Evolutionary conservation across 2,888 invertebrate species (phyloP).

Genomic region (Diplolepis rosae): DNA sequence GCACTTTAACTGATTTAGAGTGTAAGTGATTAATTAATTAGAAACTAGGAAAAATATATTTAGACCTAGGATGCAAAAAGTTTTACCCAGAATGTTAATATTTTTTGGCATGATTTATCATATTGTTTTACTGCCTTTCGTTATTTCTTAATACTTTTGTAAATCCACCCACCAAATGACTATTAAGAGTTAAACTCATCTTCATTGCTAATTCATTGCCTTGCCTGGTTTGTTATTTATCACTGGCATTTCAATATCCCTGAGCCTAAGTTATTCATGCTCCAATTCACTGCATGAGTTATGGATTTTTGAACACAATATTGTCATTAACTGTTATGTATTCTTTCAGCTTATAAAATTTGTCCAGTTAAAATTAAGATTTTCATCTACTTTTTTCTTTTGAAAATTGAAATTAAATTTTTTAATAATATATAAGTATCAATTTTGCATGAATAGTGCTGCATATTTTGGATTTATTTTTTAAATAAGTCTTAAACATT

Average conservation of each 20-base stretch:
- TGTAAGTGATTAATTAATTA: background rate
- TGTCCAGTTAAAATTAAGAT: background rate
- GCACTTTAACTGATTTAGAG: background rate
- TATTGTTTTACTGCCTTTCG: background rate
- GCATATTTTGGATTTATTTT: background rate
- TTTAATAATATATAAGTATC: background rate
- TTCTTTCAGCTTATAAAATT: background rate
- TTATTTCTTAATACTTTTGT: background rate
- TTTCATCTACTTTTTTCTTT: background rate
- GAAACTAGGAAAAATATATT: background rate
- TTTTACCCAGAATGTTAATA: background rate
- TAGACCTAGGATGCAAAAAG: background rate
- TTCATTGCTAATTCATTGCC: slow-evolving; percentile 6
- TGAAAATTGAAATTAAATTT: background rate
- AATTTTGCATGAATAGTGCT: background rate
- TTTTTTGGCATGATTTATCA: background rate
- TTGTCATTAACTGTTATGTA: background rate
- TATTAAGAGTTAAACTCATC: background rate
- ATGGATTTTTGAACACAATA: background rate
- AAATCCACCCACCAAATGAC: background rate
- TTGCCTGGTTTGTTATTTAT: background rate
- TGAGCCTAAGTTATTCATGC: background rate
- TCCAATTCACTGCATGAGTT: slow-evolving; percentile 3
- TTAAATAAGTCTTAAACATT: background rate
- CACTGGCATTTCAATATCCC: slow-evolving; percentile 3